phyloP scores from a whole-genome alignment of 2,797 vertebrate genomes.

The Sylvilagus floridanus region DNA sequence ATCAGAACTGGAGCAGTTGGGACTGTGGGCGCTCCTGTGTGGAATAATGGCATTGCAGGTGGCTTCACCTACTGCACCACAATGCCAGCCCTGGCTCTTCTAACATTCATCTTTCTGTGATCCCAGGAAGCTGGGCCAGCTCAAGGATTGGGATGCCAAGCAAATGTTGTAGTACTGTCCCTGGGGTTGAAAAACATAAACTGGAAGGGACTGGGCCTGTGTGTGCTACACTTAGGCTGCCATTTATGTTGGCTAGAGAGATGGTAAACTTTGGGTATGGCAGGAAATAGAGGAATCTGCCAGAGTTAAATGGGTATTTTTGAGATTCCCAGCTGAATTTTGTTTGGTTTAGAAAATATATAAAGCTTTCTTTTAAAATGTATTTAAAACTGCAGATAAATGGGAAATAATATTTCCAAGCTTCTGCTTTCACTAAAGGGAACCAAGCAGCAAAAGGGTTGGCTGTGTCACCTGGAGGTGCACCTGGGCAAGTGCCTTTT shows the following conservation, averaged over 20 bases:
- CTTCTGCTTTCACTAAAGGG: background rate
- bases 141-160: no score
- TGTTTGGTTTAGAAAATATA: background rate
- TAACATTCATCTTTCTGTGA: background rate
- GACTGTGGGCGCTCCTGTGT: no score
- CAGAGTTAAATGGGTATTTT: background rate
- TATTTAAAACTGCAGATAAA: background rate
- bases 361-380: constrained; percentile 7
- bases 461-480: background rate
- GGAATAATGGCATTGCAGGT: no score
- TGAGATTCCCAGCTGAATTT: background rate
- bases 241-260: background rate
- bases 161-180: background rate
- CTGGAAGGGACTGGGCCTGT: background rate
- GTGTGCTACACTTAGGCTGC: background rate
- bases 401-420: background rate
- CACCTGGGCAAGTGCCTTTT: background rate
- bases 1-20: no score
- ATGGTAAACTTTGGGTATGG: background rate
- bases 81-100: background rate
- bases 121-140: background rate
- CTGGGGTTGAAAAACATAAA: background rate
- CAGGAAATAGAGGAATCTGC: background rate
- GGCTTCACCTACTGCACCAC: no score
- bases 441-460: background rate